Percentiles rank a stretch among this genome's conserved stretches.
These are phyloP conservation scores for Diarsia rubi DNA, from an alignment of 2,888 invertebrate species.

Conservation along the genomic window DNA sequence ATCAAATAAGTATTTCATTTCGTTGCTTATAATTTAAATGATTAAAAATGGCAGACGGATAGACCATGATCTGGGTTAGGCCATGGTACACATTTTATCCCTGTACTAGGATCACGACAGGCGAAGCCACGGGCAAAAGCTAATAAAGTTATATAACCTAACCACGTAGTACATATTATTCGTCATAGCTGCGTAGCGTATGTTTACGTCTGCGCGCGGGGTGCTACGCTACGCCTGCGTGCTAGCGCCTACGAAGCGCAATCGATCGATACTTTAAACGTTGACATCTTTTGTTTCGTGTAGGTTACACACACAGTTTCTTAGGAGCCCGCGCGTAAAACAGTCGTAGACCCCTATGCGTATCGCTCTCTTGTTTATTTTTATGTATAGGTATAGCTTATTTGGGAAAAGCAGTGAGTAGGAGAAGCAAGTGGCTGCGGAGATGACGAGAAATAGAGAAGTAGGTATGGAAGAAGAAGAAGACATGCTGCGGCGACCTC, in stretches of 20 bases:
- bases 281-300: background rate
- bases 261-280: slow-evolving; percentile 36
- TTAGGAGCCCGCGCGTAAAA: too few relatives aligned
- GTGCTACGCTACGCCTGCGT: slow-evolving; percentile 41
- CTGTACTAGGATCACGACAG: background rate
- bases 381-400: background rate
- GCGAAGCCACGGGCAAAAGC: background rate
- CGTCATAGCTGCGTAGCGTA: slow-evolving; percentile 16
- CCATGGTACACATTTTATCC: background rate
- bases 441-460: too few relatives aligned
- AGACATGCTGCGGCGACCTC: too few relatives aligned
- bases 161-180: background rate
- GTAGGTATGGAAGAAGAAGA: too few relatives aligned
- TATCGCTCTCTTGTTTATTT: background rate
- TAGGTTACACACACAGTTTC: background rate
- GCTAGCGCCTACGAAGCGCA: slow-evolving; percentile 15
- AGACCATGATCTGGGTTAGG: background rate
- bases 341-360: background rate
- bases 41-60: background rate
- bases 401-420: background rate
- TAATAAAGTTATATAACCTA: background rate
- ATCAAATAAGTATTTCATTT: background rate
- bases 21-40: background rate
- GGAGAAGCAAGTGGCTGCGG: too few relatives aligned
- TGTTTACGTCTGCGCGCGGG: slow-evolving; percentile 34